Evolutionary conservation across 2,113 vertebrate genomes (phyloP).

Genomic region (Ictalurus furcatus): DNA sequence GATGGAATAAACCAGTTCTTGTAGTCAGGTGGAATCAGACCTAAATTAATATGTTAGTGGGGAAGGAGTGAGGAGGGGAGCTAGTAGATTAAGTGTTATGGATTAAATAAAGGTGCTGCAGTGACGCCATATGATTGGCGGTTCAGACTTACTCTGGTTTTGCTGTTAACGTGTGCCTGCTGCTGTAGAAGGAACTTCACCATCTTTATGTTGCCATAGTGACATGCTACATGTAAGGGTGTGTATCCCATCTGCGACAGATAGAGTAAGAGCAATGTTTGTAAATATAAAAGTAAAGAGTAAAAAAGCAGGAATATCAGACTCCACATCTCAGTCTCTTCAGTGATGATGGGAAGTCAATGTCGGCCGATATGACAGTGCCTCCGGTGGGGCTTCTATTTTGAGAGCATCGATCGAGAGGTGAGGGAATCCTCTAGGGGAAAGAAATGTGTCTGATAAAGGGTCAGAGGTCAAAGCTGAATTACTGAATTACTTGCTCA

Average conservation of each 20-base stretch:
- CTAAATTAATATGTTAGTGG: no score
- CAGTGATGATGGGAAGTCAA: neutral
- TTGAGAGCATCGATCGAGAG: conserved; percentile 11
- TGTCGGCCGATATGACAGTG: conserved; percentile 10
- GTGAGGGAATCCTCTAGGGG: neutral
- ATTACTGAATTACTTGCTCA: neutral
- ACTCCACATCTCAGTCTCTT: neutral
- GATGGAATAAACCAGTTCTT: no score
- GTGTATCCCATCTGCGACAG: conserved; percentile 92
- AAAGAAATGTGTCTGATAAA: conserved; percentile 6
- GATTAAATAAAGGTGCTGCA: neutral
- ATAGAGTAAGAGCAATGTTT: neutral
- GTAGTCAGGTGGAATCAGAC: no score
- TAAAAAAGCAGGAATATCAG: neutral
- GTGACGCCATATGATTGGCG: neutral
- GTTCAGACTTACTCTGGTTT: conserved; percentile 83
- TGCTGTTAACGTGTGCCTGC: conserved; percentile 90
- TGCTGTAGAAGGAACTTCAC: conserved; percentile 96
- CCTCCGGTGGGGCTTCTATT: conserved; percentile 11
- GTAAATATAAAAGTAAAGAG: neutral
- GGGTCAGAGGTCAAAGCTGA: conserved; percentile 31
- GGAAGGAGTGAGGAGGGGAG: no score
- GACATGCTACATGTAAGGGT: conserved; percentile 91
- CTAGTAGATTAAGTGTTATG: no score
- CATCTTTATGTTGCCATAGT: conserved; percentile 97